phyloP scores from a whole-genome alignment of 2,797 vertebrate genomes.

The Phrynocephalus guinanensis region DNA sequence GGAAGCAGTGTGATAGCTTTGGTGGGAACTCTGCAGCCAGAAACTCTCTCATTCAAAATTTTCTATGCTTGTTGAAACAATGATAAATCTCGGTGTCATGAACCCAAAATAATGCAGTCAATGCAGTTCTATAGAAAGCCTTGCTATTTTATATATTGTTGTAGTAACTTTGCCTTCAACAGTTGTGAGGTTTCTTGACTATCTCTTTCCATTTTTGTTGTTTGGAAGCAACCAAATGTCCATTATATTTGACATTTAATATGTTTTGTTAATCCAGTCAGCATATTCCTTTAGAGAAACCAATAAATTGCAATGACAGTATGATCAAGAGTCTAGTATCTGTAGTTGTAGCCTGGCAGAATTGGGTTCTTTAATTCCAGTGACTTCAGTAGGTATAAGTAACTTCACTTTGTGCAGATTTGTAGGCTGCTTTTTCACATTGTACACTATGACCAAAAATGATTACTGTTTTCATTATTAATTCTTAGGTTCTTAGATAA shows the following conservation, averaged over 20 bases:
- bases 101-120: constrained; percentile 57
- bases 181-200: constrained; percentile 37
- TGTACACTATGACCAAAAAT: background rate
- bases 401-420: background rate
- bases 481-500: background rate
- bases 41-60: constrained; percentile 71
- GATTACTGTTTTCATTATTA: background rate
- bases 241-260: background rate
- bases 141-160: constrained; percentile 51
- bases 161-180: constrained; percentile 45
- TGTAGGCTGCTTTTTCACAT: background rate
- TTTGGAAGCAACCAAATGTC: constrained; percentile 3
- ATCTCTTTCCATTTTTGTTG: constrained; percentile 45
- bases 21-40: constrained; percentile 49
- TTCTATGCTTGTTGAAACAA: constrained; percentile 74
- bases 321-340: background rate
- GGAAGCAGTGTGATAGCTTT: constrained; percentile 65
- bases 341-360: background rate
- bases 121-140: constrained; percentile 50
- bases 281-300: background rate
- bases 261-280: background rate
- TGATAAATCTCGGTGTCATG: constrained; percentile 74
- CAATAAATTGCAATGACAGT: background rate
- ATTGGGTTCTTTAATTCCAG: background rate
- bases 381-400: background rate